Percentiles rank a stretch among this genome's conserved stretches.
phyloP scores from a whole-genome alignment of 1,140 invertebrate genomes.

The Batillaria attramentaria region DNA sequence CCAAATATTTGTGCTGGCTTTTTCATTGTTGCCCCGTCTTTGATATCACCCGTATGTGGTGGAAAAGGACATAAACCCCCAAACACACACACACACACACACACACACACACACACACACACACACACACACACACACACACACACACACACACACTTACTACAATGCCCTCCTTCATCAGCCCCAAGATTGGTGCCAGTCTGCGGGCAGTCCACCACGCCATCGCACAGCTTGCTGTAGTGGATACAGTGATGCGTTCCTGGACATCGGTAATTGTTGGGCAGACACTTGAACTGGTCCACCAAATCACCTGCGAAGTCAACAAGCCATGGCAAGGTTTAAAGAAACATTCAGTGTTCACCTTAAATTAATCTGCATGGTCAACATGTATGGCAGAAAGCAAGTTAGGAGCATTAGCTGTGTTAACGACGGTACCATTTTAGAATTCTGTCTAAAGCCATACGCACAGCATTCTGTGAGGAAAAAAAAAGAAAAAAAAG shows the following conservation, averaged over 20 bases:
- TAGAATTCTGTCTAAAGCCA: background rate
- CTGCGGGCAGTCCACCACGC: conserved; percentile 37
- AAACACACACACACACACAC: background rate
- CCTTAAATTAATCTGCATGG: background rate
- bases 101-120: background rate
- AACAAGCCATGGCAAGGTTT: too few species aligned
- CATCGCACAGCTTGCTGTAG: conserved; percentile 50
- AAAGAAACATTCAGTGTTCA: background rate
- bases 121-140: conserved; percentile 2
- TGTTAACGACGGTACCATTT: background rate
- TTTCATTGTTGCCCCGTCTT: too few species aligned
- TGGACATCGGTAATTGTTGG: conserved; percentile 52
- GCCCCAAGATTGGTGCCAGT: conserved; percentile 50
- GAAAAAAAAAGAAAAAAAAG: too few species aligned
- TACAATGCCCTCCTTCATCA: conserved; percentile 53
- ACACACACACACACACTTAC: conserved; percentile 41
- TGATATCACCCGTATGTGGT: too few species aligned
- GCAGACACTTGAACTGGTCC: conserved; percentile 47
- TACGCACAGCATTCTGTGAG: too few species aligned
- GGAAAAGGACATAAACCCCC: background rate
- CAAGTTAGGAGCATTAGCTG: background rate
- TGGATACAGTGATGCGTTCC: conserved; percentile 47
- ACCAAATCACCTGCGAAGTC: conserved; percentile 40
- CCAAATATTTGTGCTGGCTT: too few species aligned
- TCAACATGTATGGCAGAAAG: background rate